These are phyloP conservation scores for Martes flavigula DNA, from an alignment of 2,797 vertebrate genomes.

Conservation along the genomic window DNA sequence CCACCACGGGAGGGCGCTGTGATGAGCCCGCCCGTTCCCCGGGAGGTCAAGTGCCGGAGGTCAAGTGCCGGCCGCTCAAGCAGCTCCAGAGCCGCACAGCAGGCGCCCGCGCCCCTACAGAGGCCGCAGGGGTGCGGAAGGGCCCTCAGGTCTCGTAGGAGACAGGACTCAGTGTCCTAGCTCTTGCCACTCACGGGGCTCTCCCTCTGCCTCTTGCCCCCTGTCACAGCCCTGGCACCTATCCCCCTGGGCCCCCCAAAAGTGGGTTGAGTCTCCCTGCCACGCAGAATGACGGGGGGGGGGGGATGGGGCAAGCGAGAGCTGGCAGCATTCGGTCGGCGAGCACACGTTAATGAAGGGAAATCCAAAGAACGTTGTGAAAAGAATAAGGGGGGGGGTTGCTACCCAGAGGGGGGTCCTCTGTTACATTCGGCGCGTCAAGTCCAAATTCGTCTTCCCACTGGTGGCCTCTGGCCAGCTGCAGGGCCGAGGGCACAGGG, in stretches of 20 bases:
- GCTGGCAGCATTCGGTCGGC: accelerated
- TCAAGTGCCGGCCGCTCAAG: neutral
- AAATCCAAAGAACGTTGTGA: accelerated
- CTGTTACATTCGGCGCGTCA: neutral
- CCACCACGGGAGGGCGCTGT: accelerated
- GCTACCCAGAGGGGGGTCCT: neutral
- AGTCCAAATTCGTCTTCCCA: neutral
- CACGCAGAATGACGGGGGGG: neutral
- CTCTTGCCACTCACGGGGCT: neutral
- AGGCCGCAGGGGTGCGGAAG: accelerated
- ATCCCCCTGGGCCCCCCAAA: neutral
- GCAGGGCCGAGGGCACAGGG: neutral
- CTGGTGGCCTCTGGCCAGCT: neutral
- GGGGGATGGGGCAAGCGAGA: neutral
- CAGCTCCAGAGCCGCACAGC: neutral
- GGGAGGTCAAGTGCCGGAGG: neutral
- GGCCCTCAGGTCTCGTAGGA: neutral
- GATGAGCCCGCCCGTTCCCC: accelerated
- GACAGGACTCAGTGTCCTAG: neutral
- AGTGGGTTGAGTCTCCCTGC: neutral
- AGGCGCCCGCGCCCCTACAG: accelerated
- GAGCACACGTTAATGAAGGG: accelerated
- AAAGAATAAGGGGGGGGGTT: neutral
- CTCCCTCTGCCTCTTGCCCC: too few relatives aligned
- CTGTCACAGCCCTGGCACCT: too few relatives aligned